Base-by-base conservation (phyloP, 2,888 invertebrate species). In the Prostheceraeus crozeri region DNA sequence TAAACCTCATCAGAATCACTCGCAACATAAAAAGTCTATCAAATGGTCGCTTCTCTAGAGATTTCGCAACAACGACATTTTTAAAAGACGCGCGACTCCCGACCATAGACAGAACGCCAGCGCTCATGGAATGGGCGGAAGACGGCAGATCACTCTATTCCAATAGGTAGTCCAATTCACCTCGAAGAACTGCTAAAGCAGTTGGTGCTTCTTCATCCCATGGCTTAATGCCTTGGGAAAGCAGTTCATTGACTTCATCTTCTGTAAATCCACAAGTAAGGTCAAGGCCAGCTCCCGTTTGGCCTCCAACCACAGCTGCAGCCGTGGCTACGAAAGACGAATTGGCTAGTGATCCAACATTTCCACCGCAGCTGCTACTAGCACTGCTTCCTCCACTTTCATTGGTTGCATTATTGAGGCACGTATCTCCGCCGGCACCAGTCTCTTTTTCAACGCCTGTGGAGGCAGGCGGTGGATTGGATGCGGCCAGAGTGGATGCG, bases 181-280 rank as follows among this genome's bases (percentile, higher is more conserved):
- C 53, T 14, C 27, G 53, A 2, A 53, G 14, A 2, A 33, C 53
- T 16, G 53, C 53, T 16, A 53, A 33, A 3, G 53, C 53, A 11
- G 53, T 27, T 16, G 23, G 14, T 11, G 53, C 53, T 11, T 53
- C 53, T 4, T 28, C 33, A 33, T 53, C 53, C 53, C 53, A 53
- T 14, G 53, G 53, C 21, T 53, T 53, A 27, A 53, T 53, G 3
- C 53, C 53, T 19, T 53, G 53, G 14, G 53, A 23, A n/a, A 53
- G 53, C 14, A 53, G 30, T 40, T 53, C 53, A 53, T 40, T 40
- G 14, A 53, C 53, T 33, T 53, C 53, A 11, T 53, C 53, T 27
- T 53, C 40, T 14, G 30, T 53, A 33, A 53, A 53, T 21, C 53
- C 53, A 16, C 19, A 53, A 16, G 19, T 48, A 16, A 35, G 25